Conservation (phyloP, 2,113 vertebrate genomes). For the Pimephales promelas region DNA sequence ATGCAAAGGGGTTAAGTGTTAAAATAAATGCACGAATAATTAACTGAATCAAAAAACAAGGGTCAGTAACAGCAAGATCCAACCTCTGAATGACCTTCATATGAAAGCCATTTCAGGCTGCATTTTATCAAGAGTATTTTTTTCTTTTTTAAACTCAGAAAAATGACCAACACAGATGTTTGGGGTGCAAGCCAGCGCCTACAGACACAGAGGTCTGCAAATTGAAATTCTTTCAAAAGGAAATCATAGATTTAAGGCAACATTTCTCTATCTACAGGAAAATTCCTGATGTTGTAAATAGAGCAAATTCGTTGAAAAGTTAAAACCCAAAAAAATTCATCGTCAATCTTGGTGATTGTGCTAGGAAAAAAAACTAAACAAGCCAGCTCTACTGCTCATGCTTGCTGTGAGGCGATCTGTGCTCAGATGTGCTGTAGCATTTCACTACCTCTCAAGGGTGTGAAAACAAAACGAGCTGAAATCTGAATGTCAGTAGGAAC, state of each 20-base stretch:
- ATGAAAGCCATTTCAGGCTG: constrained; percentile 3
- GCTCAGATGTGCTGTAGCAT: not conserved
- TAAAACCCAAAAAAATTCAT: constrained; percentile 19
- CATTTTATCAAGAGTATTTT: constrained; percentile 28
- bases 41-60: constrained; percentile 34
- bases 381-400: not conserved
- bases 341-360: constrained; percentile 38
- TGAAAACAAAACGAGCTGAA: not conserved
- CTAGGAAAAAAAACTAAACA: constrained; percentile 20
- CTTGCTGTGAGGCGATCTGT: not conserved
- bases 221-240: constrained; percentile 31
- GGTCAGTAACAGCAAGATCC: constrained; percentile 28
- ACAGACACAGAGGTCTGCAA: constrained; percentile 16
- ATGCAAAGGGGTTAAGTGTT: constrained; percentile 15
- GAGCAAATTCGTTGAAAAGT: constrained; percentile 4
- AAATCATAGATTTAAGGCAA: constrained; percentile 52
- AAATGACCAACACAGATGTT: not conserved
- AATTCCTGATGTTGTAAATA: constrained; percentile 23
- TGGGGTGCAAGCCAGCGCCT: not conserved
- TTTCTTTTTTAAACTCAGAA: constrained; percentile 2
- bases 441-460: not conserved
- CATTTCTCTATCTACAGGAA: constrained; percentile 30
- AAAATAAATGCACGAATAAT: constrained; percentile 55
- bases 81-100: constrained; percentile 2
- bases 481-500: not conserved